Evolutionary conservation across 2,113 vertebrate genomes (phyloP), one percentile per base, ranked within the genome.

Genomic region (Lynx canadensis): DNA sequence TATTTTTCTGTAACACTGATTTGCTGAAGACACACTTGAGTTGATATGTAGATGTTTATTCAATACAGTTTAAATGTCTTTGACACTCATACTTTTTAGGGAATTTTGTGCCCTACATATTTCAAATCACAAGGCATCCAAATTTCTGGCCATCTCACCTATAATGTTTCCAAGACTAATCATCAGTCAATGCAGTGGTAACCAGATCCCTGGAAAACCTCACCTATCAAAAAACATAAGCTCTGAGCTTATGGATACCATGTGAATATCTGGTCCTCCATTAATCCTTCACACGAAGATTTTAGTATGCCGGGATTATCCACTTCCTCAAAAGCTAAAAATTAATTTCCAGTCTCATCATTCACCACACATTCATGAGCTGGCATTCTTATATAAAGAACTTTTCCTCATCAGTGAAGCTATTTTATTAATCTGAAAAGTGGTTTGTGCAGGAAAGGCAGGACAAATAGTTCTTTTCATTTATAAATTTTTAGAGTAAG

Each of bases 51-150:
- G 9, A 7, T 41, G 16, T 29, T 78, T 15, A 50, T 4, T n/a
- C 23, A 78, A 2, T 68, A 21, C 1, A 66, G 21, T 45, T 88
- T 27, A 57, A 60, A 12, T 60, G 4, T 1, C 10, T 38, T 19
- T 11, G 33, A 12, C 16, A 79, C 7, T 29, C 55, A 68, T 66
- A 31, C 14, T 33, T 93, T 36, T 76, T 6, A 81, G 19, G 1
- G 33, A 5, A 21, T 55, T 7, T 1, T 63, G 4, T 48, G 2
- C 1, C 33, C 0, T 45, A 3, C 0, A 1, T 33, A 27, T 95
- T 91, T 71, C 31, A 87, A 36, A 93, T 82, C 16, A 38, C 41
- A 41, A 76, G 23, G 0, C 10, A 68, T 7, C n/a, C 82, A 45
- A 33, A 7, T 25, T 4, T 31, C 4, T 38, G 6, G 7, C 60